Evolutionary conservation across 2,888 invertebrate genomes (phyloP), one percentile per base, ranked within the genome.

Genomic region (Torymus auratus): DNA sequence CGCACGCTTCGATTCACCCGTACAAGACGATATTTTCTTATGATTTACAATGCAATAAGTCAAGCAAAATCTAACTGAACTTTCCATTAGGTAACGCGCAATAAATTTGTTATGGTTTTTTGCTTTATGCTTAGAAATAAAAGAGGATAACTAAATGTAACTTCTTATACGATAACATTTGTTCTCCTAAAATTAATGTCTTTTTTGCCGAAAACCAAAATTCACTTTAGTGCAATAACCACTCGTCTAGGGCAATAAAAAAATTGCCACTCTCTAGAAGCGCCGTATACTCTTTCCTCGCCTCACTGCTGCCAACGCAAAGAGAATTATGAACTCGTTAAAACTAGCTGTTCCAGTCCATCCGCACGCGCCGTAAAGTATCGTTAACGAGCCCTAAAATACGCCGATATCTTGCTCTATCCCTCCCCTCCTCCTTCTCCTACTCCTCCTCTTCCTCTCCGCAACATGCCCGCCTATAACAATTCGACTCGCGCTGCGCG

Each of bases 371-470:
- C 20, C 55, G 23, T 67, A 67, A 75, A 61, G 28, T 52, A 41
- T 2, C 60, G 55, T 76, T 76, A 76, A 76, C 69, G 76, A 76
- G 76, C 76, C 62, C 69, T 69, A 69, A 69, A 76, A 76, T 20
- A 17, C 58, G 58, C 12, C n/a, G 13, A 53, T 58, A 15, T 20
- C 52, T 15, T 61, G 20, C 28, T 28, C 28, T 28, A 3, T 1
- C 3, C 1, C 28, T 28, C 28, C 7, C 28, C 28, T n/a, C n/a
- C n/a, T n/a, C n/a, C n/a, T n/a, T n/a, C 28, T 28, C 28, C 28
- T 4, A 28, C 28, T 28, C 28, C 28, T 5, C 28, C 28, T 28
- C 28, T 4, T 5, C 7, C 28, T 55, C 65, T 28, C 28, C 53
- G 62, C 55, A 55, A 28, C 65, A 65, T 52, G 20, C 55, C 58